Percentiles rank a stretch among this genome's conserved stretches.
Evolutionary conservation across 2,113 vertebrate genomes (phyloP).

Genomic region (Albula glossodonta): DNA sequence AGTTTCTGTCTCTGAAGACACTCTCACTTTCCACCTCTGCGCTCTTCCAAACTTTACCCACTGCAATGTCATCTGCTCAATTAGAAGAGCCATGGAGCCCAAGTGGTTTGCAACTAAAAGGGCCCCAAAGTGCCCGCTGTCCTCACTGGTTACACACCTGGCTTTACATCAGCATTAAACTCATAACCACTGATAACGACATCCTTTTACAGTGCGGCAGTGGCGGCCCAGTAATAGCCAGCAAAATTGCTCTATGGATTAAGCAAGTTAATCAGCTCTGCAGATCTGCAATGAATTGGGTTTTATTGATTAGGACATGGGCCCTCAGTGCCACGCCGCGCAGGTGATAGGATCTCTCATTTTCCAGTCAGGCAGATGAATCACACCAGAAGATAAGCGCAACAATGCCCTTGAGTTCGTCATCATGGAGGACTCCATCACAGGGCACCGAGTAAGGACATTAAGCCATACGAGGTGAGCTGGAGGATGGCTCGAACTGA

Average conservation of each 20-base stretch:
- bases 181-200: conserved; percentile 59
- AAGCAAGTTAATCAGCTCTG: conserved; percentile 62
- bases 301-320: conserved; percentile 73
- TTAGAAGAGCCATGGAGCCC: conserved; percentile 44
- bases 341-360: conserved; percentile 74
- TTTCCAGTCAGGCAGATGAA: conserved; percentile 67
- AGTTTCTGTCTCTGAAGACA: neutral
- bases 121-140: conserved; percentile 44
- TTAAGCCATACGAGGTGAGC: neutral
- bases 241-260: conserved; percentile 67
- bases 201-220: conserved; percentile 48
- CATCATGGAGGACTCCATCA: conserved; percentile 9
- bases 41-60: conserved; percentile 33
- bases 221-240: conserved; percentile 56
- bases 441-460: neutral
- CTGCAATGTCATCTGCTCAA: conserved; percentile 30
- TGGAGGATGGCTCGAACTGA: neutral
- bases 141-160: conserved; percentile 21
- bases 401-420: conserved; percentile 65
- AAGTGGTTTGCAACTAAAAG: conserved; percentile 60
- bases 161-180: conserved; percentile 53
- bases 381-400: conserved; percentile 57
- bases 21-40: neutral
- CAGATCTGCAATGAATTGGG: conserved; percentile 71
- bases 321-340: conserved; percentile 63